These are phyloP conservation scores for Pardosa pseudoannulata DNA, from an alignment of 2,888 invertebrate species.

Conservation along the genomic window DNA sequence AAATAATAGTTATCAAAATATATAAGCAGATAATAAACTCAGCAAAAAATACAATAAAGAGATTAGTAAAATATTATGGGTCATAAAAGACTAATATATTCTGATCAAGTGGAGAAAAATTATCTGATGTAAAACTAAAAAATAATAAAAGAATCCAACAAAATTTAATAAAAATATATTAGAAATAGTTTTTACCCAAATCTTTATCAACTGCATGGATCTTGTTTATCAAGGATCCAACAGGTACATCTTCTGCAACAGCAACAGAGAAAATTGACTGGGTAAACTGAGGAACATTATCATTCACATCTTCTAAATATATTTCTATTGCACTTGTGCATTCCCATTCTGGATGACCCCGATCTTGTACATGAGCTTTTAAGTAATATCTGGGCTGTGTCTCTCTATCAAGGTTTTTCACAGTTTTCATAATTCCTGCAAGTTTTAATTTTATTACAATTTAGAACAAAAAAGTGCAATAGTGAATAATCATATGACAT, in stretches of 20 bases:
- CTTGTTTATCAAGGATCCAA: conserved; percentile 90
- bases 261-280: conserved; percentile 62
- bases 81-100: no score
- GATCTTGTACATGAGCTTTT: conserved; percentile 89
- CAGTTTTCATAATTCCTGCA: conserved; percentile 81
- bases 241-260: conserved; percentile 90
- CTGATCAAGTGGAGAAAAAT: no score
- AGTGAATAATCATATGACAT: no score
- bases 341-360: conserved; percentile 82
- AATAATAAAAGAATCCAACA: no score
- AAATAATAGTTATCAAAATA: no score
- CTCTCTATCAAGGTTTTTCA: conserved; percentile 88
- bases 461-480: no score
- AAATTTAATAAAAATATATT: neutral
- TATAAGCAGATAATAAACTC: no score
- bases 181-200: conserved; percentile 80
- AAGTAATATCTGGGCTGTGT: conserved; percentile 84
- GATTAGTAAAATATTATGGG: no score
- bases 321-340: conserved; percentile 86
- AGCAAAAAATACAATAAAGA: no score
- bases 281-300: conserved; percentile 82
- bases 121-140: no score
- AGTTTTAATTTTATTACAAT: no score
- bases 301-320: conserved; percentile 87
- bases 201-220: conserved; percentile 91